Conservation (phyloP, 1,140 invertebrate species). For the Polypedilum vanderplanki region DNA sequence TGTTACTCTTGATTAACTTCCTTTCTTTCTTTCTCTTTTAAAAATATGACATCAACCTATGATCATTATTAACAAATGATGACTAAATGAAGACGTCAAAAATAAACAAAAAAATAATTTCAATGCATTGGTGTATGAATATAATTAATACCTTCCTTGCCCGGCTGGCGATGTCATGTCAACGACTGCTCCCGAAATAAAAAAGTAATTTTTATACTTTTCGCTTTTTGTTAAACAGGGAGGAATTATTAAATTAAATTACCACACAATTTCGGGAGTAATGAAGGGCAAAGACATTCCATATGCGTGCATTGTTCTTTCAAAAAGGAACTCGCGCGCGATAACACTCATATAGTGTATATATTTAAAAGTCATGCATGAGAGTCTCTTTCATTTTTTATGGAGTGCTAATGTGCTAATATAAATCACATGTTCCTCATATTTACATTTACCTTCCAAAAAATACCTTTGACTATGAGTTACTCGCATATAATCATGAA, state of each 20-base stretch:
- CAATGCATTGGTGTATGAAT: constrained; percentile 3
- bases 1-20: background rate
- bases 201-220: background rate
- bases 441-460: constrained; percentile 12
- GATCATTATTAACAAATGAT: no score
- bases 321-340: background rate
- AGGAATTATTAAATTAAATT: constrained; percentile 20
- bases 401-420: constrained; percentile 26
- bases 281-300: background rate
- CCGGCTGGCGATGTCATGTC: background rate
- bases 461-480: no score
- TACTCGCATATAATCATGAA: no score
- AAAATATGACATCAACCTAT: no score
- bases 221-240: background rate
- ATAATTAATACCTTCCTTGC: background rate
- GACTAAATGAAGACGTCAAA: no score
- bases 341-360: background rate
- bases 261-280: background rate
- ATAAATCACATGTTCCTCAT: constrained; percentile 25
- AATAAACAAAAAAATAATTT: background rate
- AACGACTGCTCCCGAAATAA: constrained; percentile 10
- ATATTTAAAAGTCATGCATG: constrained; percentile 22
- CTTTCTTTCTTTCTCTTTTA: background rate
- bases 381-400: background rate
- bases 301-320: background rate